Evolutionary conservation across 1,140 invertebrate genomes (phyloP).

Genomic region (Leptestheria dahalacensis): DNA sequence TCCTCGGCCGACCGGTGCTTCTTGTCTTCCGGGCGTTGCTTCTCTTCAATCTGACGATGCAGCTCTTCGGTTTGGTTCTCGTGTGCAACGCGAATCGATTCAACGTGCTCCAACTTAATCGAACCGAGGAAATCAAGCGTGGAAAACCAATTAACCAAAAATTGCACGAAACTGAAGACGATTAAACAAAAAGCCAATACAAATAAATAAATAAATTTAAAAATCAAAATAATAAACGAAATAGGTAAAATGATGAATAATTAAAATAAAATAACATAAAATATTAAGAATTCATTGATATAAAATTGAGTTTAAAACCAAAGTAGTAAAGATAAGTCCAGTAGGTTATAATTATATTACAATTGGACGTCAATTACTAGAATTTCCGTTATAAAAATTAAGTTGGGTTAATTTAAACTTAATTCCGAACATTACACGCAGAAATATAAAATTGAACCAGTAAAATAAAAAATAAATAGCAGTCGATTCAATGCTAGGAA

Average conservation of each 20-base stretch:
- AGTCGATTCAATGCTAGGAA: not conserved
- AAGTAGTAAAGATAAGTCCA: too few relatives aligned
- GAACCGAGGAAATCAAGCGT: not conserved
- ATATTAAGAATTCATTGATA: too few relatives aligned
- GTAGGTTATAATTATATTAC: too few relatives aligned
- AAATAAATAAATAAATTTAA: too few relatives aligned
- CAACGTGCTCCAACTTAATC: slow-evolving; percentile 33
- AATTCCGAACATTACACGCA: slow-evolving; percentile 7
- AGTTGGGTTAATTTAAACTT: too few relatives aligned
- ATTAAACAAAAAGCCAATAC: too few relatives aligned
- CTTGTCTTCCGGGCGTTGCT: slow-evolving; percentile 63
- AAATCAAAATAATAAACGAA: too few relatives aligned
- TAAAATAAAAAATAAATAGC: slow-evolving; percentile 11
- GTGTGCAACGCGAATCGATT: slow-evolving; percentile 60
- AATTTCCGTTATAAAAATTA: too few relatives aligned
- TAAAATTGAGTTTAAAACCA: too few relatives aligned
- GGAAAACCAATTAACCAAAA: not conserved
- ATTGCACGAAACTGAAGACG: slow-evolving; percentile 4
- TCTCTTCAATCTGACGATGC: slow-evolving; percentile 63
- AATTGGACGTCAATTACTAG: too few relatives aligned
- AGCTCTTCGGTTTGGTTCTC: slow-evolving; percentile 71
- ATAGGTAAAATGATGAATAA: too few relatives aligned
- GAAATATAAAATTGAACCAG: slow-evolving; percentile 12
- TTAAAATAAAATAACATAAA: too few relatives aligned
- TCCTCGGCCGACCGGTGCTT: slow-evolving; percentile 65